phyloP scores from a whole-genome alignment of 1,140 invertebrate species.

The Megalonaias nervosa region DNA sequence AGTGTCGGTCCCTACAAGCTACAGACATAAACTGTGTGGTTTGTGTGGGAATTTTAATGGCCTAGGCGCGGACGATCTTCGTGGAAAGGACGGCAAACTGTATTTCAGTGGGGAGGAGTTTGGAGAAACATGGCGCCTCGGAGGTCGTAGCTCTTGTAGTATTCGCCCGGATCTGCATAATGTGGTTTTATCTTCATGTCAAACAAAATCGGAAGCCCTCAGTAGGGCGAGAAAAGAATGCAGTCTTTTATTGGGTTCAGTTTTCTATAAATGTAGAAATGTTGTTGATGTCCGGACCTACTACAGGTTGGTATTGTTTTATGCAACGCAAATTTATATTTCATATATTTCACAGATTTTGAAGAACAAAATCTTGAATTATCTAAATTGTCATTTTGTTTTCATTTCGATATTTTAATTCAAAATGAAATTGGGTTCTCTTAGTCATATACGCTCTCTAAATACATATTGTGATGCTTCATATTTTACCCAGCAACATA shows the following conservation, averaged over 20 bases:
- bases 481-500: no score
- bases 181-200: slow-evolving; percentile 47
- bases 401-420: no score
- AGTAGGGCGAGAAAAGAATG: slow-evolving; percentile 58
- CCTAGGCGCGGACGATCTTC: slow-evolving; percentile 75
- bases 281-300: slow-evolving; percentile 59
- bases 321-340: no score
- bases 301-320: slow-evolving; percentile 51
- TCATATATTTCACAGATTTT: no score
- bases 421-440: no score
- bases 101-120: slow-evolving; percentile 80
- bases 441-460: no score
- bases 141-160: slow-evolving; percentile 80
- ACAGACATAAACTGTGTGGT: slow-evolving; percentile 88
- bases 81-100: slow-evolving; percentile 81
- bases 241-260: slow-evolving; percentile 53
- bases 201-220: slow-evolving; percentile 42
- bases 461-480: no score
- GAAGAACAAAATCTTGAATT: no score
- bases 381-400: no score
- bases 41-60: slow-evolving; percentile 92
- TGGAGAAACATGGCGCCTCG: slow-evolving; percentile 88
- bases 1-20: slow-evolving; percentile 85
- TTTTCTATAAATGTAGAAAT: slow-evolving; percentile 61
- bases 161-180: slow-evolving; percentile 66